Evolutionary conservation across 2,888 invertebrate genomes (phyloP), one percentile per base, ranked within the genome.

Genomic region (Halictus ligatus): DNA sequence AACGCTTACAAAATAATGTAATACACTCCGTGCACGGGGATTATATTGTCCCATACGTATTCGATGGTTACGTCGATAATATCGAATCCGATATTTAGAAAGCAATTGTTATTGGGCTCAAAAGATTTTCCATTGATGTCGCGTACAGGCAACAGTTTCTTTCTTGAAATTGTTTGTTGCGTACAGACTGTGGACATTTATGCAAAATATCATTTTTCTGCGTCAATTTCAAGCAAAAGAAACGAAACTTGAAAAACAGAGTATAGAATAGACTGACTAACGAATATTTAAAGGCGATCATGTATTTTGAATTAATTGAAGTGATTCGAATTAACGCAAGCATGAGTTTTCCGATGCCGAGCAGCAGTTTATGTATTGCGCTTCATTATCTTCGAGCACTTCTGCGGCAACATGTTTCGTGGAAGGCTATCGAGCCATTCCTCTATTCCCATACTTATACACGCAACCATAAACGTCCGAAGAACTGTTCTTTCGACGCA

Each of bases 1-100:
- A 87, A 75, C 77, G 71, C 87, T 86, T 83, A 81, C 80, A 80
- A 73, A 84, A 87, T 87, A 83, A 74, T 86, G 79, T 86, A 83
- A 74, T 67, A n/a, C 54, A 40, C 72, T 46, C 35, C 21, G 46
- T 67, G 35, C 67, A 40, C 21, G 21, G 67, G 67, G 60, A 46
- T 83, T 80, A 43, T 54, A 75, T 13, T n/a, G 64, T 80, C 64
- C 54, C 73, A 74, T 58, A 8, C 40, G 8, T 69, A 40, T 69
- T 69, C 3, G 35, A 35, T 69, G 40, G 21, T 18, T 12, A 69
- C 21, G 10, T 40, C 12, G 35, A 40, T 69, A 40, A 40, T 21
- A 40, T 40, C 21, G 35, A 40, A 12, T 21, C 1, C 69, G 40
- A 69, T 67, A 69, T 69, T 69, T 69, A 69, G 21, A 35, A 10